Base-by-base conservation (phyloP, 2,113 vertebrate genomes). In the Pachyramphus minor region DNA sequence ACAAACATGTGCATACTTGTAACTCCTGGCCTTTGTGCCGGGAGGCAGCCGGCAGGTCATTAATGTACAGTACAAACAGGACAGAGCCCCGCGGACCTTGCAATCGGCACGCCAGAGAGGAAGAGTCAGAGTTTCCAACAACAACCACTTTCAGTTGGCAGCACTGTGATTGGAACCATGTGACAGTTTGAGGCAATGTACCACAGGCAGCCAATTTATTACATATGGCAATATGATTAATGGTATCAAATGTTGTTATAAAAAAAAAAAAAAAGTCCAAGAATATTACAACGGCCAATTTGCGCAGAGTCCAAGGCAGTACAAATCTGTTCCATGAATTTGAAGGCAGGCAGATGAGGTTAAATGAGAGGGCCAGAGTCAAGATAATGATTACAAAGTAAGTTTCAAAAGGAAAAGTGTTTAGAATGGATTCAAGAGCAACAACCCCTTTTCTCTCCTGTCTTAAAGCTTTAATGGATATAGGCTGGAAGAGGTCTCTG, bases 221-320 rank as follows among this genome's bases (percentile, higher is more conserved):
- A 97, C 98, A 98, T 97, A 97, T 98, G 98, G 98, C 98, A 98
- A 97, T 96, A 97, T 98, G 98, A 98, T 98, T 98, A 98, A 98
- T 98, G 97, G 96, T 98, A 98, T 98, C 97, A 97, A 98, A 96
- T 98, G 97, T 44, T 94, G 84, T 63, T 50, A 44, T 49, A 8
- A 50, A 69, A 75, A 90, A 11, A 45, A 73, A 75, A 87, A 69
- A 24, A 71, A 92, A 45, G 82, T 89, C 95, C 91, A 95, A 96
- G 95, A 95, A 89, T 96, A 78, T 83, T 84, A 80, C 33, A 39
- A 93, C 39, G 81, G 97, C 98, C 97, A 98, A 92, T 67, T 67
- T 97, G 96, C 92, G 44, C 3, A 0, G 93, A 95, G 87, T 98
- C 97, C 98, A 98, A 98, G 97, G 87, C 94, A 96, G 93, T 90